A percentile compares a stretch with the other conserved stretches of the same genome.
phyloP scores from a whole-genome alignment of 2,888 invertebrate species.

The Dichetophora obliterata region DNA sequence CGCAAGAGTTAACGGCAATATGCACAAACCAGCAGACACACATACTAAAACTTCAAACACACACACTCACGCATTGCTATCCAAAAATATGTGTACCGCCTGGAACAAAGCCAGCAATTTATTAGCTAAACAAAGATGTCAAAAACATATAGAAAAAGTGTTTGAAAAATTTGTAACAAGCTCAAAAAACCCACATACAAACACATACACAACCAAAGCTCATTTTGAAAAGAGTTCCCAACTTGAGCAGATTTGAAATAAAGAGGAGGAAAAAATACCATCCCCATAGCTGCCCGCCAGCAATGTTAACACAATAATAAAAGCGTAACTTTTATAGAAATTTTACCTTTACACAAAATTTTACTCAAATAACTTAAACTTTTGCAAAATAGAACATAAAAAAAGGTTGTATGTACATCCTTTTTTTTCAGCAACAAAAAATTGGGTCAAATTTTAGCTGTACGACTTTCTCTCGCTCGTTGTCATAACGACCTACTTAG shows the following conservation, averaged over 20 bases:
- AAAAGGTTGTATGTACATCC: no score
- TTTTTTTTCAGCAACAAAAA: not conserved
- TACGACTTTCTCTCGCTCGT: not conserved
- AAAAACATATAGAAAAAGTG: no score
- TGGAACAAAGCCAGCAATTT: conserved; percentile 5
- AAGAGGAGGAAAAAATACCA: no score
- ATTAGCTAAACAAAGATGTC: not conserved
- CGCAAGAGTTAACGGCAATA: not conserved
- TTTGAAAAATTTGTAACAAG: no score
- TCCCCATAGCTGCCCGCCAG: no score
- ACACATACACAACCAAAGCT: no score
- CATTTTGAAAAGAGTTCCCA: no score
- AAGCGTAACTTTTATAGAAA: not conserved
- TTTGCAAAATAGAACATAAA: not conserved
- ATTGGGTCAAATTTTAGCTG: not conserved
- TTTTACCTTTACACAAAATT: no score
- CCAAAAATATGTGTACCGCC: not conserved
- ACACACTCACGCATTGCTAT: not conserved
- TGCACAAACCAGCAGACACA: not conserved
- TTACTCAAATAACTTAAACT: not conserved
- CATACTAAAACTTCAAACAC: not conserved
- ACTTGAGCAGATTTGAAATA: no score
- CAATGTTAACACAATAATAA: no score
- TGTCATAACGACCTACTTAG: conserved; percentile 17
- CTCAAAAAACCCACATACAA: no score